A percentile compares a stretch with the other conserved stretches of the same genome.
Evolutionary conservation across 1,140 invertebrate species (phyloP).

Genomic region (Caenorhabditis remanei): DNA sequence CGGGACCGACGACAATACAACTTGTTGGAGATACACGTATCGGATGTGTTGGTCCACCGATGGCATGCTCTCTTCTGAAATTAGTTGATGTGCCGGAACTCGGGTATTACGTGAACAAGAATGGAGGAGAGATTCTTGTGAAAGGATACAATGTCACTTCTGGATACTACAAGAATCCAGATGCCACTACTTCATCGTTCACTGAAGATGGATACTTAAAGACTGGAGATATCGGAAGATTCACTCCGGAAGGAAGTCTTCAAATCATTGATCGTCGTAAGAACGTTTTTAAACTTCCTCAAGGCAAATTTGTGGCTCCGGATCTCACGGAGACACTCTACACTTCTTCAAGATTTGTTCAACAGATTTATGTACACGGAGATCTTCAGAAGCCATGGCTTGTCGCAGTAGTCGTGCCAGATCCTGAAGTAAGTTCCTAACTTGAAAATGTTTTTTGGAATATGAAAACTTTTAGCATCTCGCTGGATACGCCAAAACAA

Average conservation of each 20-base stretch:
- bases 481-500: constrained; percentile 5
- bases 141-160: constrained; percentile 41
- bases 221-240: constrained; percentile 46
- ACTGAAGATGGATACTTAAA: constrained; percentile 42
- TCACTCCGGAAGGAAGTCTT: constrained; percentile 45
- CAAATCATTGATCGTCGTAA: constrained; percentile 44
- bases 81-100: constrained; percentile 59
- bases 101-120: constrained; percentile 56
- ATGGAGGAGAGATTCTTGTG: constrained; percentile 45
- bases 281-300: constrained; percentile 40
- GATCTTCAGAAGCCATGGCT: constrained; percentile 45
- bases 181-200: neutral
- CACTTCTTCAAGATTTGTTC: constrained; percentile 41
- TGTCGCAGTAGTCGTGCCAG: constrained; percentile 7
- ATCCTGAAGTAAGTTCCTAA: constrained; percentile 28
- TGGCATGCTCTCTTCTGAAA: constrained; percentile 56
- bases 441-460: neutral
- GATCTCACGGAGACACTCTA: constrained; percentile 32
- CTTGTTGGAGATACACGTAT: constrained; percentile 90
- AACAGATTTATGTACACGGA: constrained; percentile 30
- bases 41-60: constrained; percentile 89
- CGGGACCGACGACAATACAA: constrained; percentile 90
- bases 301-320: constrained; percentile 34
- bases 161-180: constrained; percentile 49
- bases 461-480: neutral